Evolutionary conservation across 2,113 vertebrate genomes (phyloP), one percentile per base, ranked within the genome.

Genomic region (Thalassoma bifasciatum): DNA sequence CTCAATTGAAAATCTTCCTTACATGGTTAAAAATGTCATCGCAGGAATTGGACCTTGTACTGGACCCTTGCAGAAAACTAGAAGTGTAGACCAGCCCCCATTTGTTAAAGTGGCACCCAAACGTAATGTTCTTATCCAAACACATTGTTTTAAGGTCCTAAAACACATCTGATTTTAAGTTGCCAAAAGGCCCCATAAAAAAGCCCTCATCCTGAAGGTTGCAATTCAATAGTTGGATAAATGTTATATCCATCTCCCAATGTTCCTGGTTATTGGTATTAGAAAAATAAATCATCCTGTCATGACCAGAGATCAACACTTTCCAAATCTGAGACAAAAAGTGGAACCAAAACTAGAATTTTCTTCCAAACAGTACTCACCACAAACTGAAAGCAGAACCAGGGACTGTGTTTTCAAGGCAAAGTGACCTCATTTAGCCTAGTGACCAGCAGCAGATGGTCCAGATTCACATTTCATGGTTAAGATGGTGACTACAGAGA

Each of bases 401-500:
- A 4, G 1, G 5, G 8, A 1, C 0, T 21, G 23, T 24, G 59
- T 17, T n/a, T 64, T 61, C 10, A 59, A 63, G 65, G 23, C 19
- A 53, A 42, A 34, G 38, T 79, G 79, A 65, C 70, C 77, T 75
- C 23, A 5, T 59, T 69, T 7, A 34, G 40, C 36, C 83, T 23
- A 61, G 2, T 21, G 71, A 70, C 46, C 67, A 5, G 42, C 65
- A 58, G 53, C 86, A 84, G 83, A 75, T 66, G 83, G 67, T 12
- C 5, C 69, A 3, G 66, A 13, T 78, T 86, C 75, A 46, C 1
- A 4, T 82, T 81, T 79, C 81, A 51, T 7, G 0, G 46, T 66
- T 30, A 30, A 66, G 54, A 79, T 2, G 61, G 44, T 10, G 26
- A 64, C 52, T 10, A 5, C 8, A 60, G 44, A 30, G 70, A 36